Evolutionary conservation across 2,888 invertebrate genomes (phyloP), one percentile per base, ranked within the genome.

Genomic region (Caradrina clavipalpis): DNA sequence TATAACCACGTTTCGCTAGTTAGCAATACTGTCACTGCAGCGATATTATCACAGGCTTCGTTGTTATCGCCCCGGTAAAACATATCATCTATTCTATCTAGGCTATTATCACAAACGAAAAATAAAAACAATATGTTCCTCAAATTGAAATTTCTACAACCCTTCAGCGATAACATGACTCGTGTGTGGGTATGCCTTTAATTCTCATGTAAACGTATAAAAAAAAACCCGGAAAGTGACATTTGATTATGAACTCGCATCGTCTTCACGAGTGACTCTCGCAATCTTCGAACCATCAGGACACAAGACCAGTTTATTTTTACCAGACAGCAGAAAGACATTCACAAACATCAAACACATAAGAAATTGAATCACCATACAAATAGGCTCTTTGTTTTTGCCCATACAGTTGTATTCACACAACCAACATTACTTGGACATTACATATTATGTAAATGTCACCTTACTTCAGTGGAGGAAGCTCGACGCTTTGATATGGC

Each of bases 391-490:
- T 55, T 76, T 76, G 61, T 63, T 58, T 74, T 55, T 51, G 54
- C 17, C 8, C n/a, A 53, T 7, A 15, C 49, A 35, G 50, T 71
- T 50, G n/a, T 75, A 64, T 42, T 3, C 26, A 56, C 70, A 76
- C 22, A 15, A 4, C 5, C 5, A 51, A 62, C 54, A 66, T 55
- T 31, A 63, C 17, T 50, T 55, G 58, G 65, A 66, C 62, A 56
- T 66, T 26, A 60, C n/a, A 21, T 42, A 66, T 77, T 64, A 78
- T 78, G 74, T 63, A 53, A 78, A 73, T 76, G 57, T 60, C 55
- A 58, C 56, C 31, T 63, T 53, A 55, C 17, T 49, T 42, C 71
- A 22, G 45, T 21, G 11, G n/a, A 45, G 45, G 54, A 77, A 72
- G 57, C 54, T 51, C 22, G 39, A 45, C 31, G 11, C 54, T 72